A percentile compares a stretch with the other conserved stretches of the same genome.
These are phyloP conservation scores for Pseudonaja textilis DNA, from an alignment of 2,113 vertebrate species.

Conservation along the genomic window DNA sequence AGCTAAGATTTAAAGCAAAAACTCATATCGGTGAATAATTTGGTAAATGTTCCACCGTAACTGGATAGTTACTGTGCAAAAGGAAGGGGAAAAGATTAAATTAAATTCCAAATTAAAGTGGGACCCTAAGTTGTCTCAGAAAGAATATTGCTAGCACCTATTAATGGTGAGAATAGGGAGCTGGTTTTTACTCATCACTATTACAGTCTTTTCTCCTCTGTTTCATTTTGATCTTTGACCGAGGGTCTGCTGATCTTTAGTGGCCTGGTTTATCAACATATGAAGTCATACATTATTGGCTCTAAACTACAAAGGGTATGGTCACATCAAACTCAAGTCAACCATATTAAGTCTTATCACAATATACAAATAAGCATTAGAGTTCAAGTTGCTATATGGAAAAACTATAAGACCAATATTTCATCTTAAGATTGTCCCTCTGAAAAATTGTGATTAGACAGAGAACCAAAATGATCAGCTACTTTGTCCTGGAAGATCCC, in stretches of 20 bases:
- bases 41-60: background rate
- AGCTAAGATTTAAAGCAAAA: background rate
- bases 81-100: background rate
- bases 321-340: background rate
- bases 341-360: background rate
- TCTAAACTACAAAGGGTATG: background rate
- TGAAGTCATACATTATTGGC: background rate
- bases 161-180: background rate
- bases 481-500: conserved; percentile 46
- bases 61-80: background rate
- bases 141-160: background rate
- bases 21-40: background rate
- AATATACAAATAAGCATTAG: background rate
- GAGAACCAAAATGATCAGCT: conserved; percentile 46
- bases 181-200: background rate
- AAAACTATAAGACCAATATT: background rate
- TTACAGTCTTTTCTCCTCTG: background rate
- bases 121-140: background rate
- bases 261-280: background rate
- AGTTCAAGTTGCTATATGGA: background rate
- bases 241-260: background rate
- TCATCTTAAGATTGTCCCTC: background rate
- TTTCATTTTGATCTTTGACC: background rate
- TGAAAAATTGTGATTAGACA: conserved; percentile 55
- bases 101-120: background rate